A percentile compares a stretch with the other conserved stretches of the same genome.
These are phyloP conservation scores for Pangasianodon gigas DNA, from an alignment of 2,113 vertebrate species.

Conservation along the genomic window DNA sequence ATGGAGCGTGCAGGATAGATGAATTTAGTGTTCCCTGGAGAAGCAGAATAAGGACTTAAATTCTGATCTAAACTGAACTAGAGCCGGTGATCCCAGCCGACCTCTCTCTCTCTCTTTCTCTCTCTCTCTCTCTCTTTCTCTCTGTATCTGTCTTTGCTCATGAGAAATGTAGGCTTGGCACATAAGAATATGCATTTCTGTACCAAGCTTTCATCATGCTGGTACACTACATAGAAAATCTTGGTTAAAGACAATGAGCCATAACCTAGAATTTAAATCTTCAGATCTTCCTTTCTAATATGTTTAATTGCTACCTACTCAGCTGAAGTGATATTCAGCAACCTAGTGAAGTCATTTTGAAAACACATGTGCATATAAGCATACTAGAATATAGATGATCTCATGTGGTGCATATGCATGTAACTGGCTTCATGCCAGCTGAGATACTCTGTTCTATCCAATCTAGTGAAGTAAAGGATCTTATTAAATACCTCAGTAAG, in stretches of 20 bases:
- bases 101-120: background rate
- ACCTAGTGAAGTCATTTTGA: background rate
- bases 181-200: background rate
- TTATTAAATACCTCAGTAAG: slow-evolving; percentile 66
- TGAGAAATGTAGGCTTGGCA: background rate
- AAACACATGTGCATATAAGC: background rate
- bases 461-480: slow-evolving; percentile 54
- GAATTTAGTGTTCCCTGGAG: slow-evolving; percentile 69
- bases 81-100: background rate
- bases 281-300: slow-evolving; percentile 17
- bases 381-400: background rate
- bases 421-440: background rate
- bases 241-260: slow-evolving; percentile 17
- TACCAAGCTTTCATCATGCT: slow-evolving; percentile 20
- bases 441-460: slow-evolving; percentile 37
- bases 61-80: slow-evolving; percentile 29
- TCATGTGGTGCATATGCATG: slow-evolving; percentile 16
- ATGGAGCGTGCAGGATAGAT: slow-evolving; percentile 64
- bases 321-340: background rate
- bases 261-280: slow-evolving; percentile 22
- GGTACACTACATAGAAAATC: background rate
- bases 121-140: background rate
- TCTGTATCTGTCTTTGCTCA: background rate
- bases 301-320: background rate
- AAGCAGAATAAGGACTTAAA: slow-evolving; percentile 42